Conservation (phyloP, 2,797 vertebrate genomes). For the Tadarida brasiliensis region DNA sequence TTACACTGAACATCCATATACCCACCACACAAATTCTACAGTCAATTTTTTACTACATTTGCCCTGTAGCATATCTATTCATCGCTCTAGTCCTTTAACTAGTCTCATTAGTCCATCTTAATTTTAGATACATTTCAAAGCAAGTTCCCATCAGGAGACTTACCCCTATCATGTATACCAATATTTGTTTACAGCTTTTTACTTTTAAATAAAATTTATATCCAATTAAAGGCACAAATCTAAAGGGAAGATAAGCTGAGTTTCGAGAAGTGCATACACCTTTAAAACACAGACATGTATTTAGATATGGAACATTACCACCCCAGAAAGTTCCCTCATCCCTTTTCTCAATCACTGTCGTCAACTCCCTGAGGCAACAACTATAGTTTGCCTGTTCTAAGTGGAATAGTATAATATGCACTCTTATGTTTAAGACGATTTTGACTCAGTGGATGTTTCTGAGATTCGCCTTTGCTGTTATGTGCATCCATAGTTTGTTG, state of each 20-base stretch:
- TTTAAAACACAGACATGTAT: neutral
- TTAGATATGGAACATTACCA: neutral
- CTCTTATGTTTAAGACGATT: neutral
- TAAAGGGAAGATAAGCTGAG: constrained; percentile 11
- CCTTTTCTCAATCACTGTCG: neutral
- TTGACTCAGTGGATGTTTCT: neutral
- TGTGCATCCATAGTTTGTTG: neutral
- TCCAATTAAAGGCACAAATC: neutral
- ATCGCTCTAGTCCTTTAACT: neutral
- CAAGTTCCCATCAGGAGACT: neutral
- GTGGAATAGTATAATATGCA: neutral
- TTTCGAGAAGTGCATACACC: neutral
- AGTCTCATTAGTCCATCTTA: neutral
- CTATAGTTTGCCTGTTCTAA: neutral
- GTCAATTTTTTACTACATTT: neutral
- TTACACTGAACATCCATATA: neutral
- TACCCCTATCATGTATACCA: neutral
- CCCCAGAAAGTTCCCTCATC: neutral
- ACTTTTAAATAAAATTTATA: neutral
- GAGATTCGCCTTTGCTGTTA: neutral
- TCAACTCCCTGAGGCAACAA: neutral
- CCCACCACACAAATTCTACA: neutral
- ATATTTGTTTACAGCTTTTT: neutral
- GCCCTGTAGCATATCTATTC: neutral
- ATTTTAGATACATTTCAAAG: neutral